Evolutionary conservation across 2,113 vertebrate genomes (phyloP), one percentile per base, ranked within the genome.

Genomic region (Syngnathoides biaculeatus): DNA sequence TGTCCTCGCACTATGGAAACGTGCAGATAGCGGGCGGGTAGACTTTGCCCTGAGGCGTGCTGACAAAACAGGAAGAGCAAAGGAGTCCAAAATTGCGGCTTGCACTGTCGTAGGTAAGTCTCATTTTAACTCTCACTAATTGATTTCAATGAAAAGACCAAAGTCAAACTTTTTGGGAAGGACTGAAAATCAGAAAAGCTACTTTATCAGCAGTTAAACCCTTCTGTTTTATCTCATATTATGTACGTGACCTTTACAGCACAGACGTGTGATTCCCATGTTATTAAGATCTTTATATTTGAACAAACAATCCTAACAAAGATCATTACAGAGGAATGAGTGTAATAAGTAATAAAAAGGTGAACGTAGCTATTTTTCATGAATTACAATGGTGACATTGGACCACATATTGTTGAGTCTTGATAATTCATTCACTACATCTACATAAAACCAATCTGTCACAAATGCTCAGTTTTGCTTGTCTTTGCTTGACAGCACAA

Each of bases 41-140:
- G 87, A 88, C 87, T 89, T 89, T 89, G 88, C 79, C 85, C 86
- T 39, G 35, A 75, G 71, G 52, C 67, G 60, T 71, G 79, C 27
- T 26, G 38, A 70, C 79, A 11, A 59, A 60, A 68, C 80, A 79
- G 85, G 77, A 84, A 84, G 78, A 71, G 74, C 48, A 39, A 77
- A 50, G 7, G 5, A 39, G 57, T 17, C 26, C 12, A 62, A 39
- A 43, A 77, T 64, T 74, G 57, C 67, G 50, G 69, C 55, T 13
- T 10, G 56, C 73, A 78, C 64, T 67, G 45, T 45, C 61, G 38
- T 58, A 84, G 87, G 87, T 88, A 83, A 84, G 83, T 58, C 50
- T 38, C 60, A 8, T 59, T 69, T 45, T 20, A 59, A 30, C n/a
- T 52, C 48, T 53, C 69, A 64, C 72, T 27, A 39, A 59, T 50